These are phyloP conservation scores for Lophura nycthemera DNA, from an alignment of 2,113 vertebrate genomes.

Conservation along the genomic window DNA sequence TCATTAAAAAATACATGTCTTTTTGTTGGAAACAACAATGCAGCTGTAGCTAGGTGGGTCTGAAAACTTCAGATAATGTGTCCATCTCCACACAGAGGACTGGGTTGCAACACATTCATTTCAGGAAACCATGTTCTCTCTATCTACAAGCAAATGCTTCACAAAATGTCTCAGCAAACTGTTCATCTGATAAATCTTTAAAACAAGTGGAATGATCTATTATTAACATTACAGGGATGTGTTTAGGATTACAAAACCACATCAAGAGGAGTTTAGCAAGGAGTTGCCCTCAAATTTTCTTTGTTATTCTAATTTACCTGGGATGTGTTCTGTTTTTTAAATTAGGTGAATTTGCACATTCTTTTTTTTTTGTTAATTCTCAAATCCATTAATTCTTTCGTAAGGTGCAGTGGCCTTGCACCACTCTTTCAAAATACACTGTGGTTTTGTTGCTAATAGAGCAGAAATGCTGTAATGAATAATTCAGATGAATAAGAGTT, in stretches of 20 bases:
- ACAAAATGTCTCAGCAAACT: not conserved
- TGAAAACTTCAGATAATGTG: not conserved
- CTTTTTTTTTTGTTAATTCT: not conserved
- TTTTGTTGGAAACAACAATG: not conserved
- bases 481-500: not conserved
- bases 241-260: not conserved
- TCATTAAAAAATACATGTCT: not conserved
- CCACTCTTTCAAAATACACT: not conserved
- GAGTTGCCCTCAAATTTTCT: not conserved
- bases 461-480: not conserved
- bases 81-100: fast-evolving
- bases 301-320: not conserved
- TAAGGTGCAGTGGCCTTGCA: not conserved
- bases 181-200: not conserved
- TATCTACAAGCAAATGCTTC: fast-evolving
- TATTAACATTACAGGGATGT: not conserved
- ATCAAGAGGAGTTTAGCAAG: not conserved
- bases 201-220: not conserved
- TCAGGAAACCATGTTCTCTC: not conserved
- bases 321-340: not conserved
- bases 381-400: not conserved
- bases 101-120: not conserved
- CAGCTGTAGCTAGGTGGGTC: not conserved
- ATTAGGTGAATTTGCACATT: not conserved
- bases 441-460: not conserved